Evolutionary conservation across 1,140 invertebrate species (phyloP), one percentile per base, ranked within the genome.

Genomic region (Penaeus vannamei): DNA sequence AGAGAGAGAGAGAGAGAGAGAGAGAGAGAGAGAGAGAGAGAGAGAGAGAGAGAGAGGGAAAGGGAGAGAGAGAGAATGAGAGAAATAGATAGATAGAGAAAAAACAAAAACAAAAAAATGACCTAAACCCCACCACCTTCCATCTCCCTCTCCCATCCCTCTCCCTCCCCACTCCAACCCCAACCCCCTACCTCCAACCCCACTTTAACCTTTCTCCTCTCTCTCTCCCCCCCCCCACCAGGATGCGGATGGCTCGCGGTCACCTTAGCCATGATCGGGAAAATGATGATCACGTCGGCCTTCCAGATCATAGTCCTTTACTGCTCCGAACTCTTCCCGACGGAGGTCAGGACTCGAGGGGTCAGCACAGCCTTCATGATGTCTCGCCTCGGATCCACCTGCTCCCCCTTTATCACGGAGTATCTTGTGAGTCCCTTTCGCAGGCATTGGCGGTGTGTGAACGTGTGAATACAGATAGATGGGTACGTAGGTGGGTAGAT

Each of bases 301-400:
- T 98, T 97, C 92, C 96, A 96, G 59, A 95, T 97, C 1, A 97
- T 98, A 89, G 97, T 97, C 93, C 96, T 97, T 1, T 97, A 97
- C 92, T 96, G 97, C 91, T 97, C 97, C 0, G 96, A 97, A 92
- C 92, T 97, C 4, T 96, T 97, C 92, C 96, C 96, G 0, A 97
- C 96, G 0, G 96, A 97, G 53, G 80, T 91, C 46, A 61, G 91
- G 42, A 89, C 60, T 12, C 72, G 80, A 10, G 91, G 90, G 20
- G 64, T 80, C 1, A 84, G 91, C 64, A 86, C 84, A 5, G 85
- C 91, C 26, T 91, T 87, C 53, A 89, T 91, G 86, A 83, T 91
- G 66, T 88, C 91, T 42, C 64, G 91, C 26, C 46, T 91, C 46
- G 91, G 91, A 29, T 82, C 87, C 82, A 89, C 91, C 53, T 60